Conservation (phyloP, 2,113 vertebrate genomes). For the Nibea albiflora region DNA sequence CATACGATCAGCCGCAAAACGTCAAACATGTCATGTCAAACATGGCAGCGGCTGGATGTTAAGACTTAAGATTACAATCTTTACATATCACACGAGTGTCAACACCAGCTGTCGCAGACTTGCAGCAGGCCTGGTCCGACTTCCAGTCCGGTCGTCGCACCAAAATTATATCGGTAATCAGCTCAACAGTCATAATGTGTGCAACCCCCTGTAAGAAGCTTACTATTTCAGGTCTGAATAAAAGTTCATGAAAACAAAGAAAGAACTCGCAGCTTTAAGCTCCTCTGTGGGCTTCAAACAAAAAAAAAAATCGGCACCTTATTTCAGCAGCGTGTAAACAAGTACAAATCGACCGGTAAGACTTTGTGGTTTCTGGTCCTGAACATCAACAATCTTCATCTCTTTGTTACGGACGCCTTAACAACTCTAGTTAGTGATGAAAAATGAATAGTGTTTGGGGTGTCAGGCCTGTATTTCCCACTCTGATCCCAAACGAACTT, state of each 20-base stretch:
- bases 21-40: background rate
- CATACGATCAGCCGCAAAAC: background rate
- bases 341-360: slow-evolving; percentile 12
- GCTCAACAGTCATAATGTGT: background rate
- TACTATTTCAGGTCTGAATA: background rate
- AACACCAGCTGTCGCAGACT: background rate
- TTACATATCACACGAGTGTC: background rate
- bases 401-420: slow-evolving; percentile 17
- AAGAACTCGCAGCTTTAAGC: background rate
- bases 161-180: background rate
- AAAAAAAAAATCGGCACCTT: background rate
- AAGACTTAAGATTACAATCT: background rate
- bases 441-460: slow-evolving; percentile 13
- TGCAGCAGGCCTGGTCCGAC: background rate
- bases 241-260: background rate
- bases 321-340: slow-evolving; percentile 35
- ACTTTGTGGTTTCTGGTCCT: background rate
- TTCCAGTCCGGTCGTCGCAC: background rate
- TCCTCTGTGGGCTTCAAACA: background rate
- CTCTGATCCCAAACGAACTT: slow-evolving; percentile 87
- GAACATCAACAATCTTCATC: background rate
- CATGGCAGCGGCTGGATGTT: background rate
- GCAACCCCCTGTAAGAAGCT: background rate
- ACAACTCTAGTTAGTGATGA: slow-evolving; percentile 2
- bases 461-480: slow-evolving; percentile 67